phyloP scores from a whole-genome alignment of 2,888 invertebrate genomes.

The Micropterix aruncella region DNA sequence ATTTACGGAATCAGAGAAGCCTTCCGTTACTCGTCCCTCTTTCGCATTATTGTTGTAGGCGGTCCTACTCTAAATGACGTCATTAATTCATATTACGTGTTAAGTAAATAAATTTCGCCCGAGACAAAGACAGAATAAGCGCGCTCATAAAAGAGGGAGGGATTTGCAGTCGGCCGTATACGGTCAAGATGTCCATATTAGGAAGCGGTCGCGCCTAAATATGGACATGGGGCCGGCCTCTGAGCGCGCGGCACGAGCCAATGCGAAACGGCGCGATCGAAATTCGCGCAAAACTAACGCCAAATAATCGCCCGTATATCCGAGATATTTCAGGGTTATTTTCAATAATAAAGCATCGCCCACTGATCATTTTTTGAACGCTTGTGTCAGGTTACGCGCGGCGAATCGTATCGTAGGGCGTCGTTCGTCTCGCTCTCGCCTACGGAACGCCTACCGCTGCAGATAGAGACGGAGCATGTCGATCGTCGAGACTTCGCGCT shows the following conservation, averaged over 20 bases:
- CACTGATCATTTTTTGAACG: no score
- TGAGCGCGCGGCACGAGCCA: neutral
- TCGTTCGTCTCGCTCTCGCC: neutral
- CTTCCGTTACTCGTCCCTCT: neutral
- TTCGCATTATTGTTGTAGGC: no score
- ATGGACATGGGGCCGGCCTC: neutral
- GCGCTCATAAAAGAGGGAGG: neutral
- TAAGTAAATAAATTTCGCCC: neutral
- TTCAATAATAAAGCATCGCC: no score
- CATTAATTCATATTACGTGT: neutral
- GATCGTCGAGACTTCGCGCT: no score
- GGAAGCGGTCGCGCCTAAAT: neutral
- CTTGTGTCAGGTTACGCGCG: neutral
- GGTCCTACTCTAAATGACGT: neutral
- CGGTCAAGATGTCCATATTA: neutral
- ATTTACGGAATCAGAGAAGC: no score
- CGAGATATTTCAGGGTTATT: no score
- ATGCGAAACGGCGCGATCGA: neutral
- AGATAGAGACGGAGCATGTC: neutral
- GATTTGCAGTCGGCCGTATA: neutral
- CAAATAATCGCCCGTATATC: no score
- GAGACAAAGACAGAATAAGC: neutral
- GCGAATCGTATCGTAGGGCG: neutral
- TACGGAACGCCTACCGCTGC: neutral
- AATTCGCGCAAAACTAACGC: neutral